Evolutionary conservation across 2,888 invertebrate genomes (phyloP), one percentile per base, ranked within the genome.

Genomic region (Hemicrepidius hirtus): DNA sequence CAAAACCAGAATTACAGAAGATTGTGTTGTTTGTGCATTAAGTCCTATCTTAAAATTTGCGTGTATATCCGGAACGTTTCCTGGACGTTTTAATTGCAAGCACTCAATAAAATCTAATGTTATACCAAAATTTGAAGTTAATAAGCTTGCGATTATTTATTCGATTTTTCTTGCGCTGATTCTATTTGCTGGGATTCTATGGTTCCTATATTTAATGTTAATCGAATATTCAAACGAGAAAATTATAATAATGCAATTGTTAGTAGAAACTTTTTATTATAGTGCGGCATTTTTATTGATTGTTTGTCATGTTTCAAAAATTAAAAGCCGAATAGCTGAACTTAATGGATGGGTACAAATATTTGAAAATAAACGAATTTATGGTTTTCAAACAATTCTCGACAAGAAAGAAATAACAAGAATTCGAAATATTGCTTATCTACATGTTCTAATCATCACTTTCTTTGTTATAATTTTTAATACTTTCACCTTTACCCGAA

Each of bases 281-380:
- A 41, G 46, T 20, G 49, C 62, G 10, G 69, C 69, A 3, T 57
- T 76, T 18, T 12, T 50, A 20, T 21, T 70, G 9, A 62, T 66
- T 37, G 2, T 20, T 3, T 37, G 28, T 13, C n/a, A 40, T 18
- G 12, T 72, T 0, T 46, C 59, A 0, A 49, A 67, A 28, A 53
- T 59, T 9, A 53, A 71, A 1, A 53, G 68, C 20, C 28, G 37
- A 18, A 40, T 76, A n/a, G 41, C 64, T 9, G 71, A 74, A 60
- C 44, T 76, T 4, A 72, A 75, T 6, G 75, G 73, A 28, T 65
- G 72, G 57, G 16, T 68, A 6, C n/a, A 55, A 1, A 63, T 77
- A 9, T 28, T 74, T 28, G 50, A 71, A 10, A 68, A 68, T 16
- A 60, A 60, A n/a, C 57, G 71, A 3, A 37, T 53, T 6, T 77